Evolutionary conservation across 2,888 invertebrate genomes (phyloP), one percentile per base, ranked within the genome.

Genomic region (Lampropteryx suffumata): DNA sequence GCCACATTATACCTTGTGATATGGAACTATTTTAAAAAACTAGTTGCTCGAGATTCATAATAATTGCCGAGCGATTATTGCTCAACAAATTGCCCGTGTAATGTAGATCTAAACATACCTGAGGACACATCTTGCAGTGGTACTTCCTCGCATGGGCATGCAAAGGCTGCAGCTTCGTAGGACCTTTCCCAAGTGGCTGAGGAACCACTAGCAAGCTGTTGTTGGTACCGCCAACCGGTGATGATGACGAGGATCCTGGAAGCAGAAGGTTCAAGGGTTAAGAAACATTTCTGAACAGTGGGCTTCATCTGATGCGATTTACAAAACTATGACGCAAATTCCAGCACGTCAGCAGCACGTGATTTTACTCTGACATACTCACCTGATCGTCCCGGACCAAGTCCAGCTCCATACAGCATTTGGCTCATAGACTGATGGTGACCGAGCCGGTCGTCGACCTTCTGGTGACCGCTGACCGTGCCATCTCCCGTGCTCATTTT

Each of bases 111-210:
- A 24, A 7, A 27, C 24, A 89, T 89, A 98, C 98, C 97, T 98
- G 97, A 62, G 97, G 97, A 81, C 97, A 97, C 97, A 98, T 98
- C 91, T 98, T 98, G 93, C 97, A 97, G 83, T 97, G 97, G 89
- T 97, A 98, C 89, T 97, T 98, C 79, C 97, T 74, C 43, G 90
- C 86, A 61, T 90, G 90, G 0, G 89, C 86, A 12, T 88, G 88
- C 7, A 90, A 60, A 0, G 90, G 90, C 65, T 89, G 89, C 56
- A 90, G 70, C 62, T 90, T 88, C 2, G 80, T 73, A 39, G 90
- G 84, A 0, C 87, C 85, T 50, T 90, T 95, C 79, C 95, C 95
- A 50, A 96, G 92, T 11, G 97, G 97, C 74, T 97, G 97, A 3
- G 97, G 97, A 10, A 97, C 97, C 61, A 97, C 96, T 62, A 97